Base-by-base conservation (phyloP, 2,113 vertebrate genomes). In the Pyrgilauda ruficollis region DNA sequence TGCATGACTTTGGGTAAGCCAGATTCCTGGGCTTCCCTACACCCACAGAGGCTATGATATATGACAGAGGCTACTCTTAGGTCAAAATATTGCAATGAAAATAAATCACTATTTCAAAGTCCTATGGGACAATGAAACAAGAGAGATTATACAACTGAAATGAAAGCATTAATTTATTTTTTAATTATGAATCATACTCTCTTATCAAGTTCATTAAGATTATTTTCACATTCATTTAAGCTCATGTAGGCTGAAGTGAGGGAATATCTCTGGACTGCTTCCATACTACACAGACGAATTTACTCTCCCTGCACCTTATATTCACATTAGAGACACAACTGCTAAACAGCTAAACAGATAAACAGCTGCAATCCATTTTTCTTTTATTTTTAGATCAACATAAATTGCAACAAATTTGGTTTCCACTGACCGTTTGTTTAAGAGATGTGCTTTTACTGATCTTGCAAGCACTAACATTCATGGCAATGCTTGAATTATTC, bases 401-500 rank as follows among this genome's bases (percentile, higher is more conserved):
- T 5, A 84, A 78, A 78, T 83, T 90, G 53, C 75, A 79, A 81
- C 35, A 67, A 74, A 94, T 89, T 82, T 79, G 7, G 15, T 84
- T 93, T 87, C 41, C 33, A 46, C 49, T 79, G 70, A 41, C 44
- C 15, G 33, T 87, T 73, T 87, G 13, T 73, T 89, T 53, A 56
- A 61, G 55, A 81, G 73, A 72, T 13, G 37, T 68, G 31, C 26
- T 92, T 91, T 76, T 61, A 90, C 78, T 37, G 31, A 66, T 80
- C 59, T 77, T 81, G n/a, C 5, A 31, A 77, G 74, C 5, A 5
- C 19, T 62, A 92, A 73, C 1, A 1, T 58, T 66, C 72, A 49
- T 46, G 50, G 20, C 22, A 69, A 41, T 26, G 13, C 55, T 92
- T 94, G 41, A 92, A 96, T 96, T 92, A 92, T 94, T 94, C 53